Base-by-base conservation (phyloP, 1,140 invertebrate genomes). In the Eriosoma lanigerum region DNA sequence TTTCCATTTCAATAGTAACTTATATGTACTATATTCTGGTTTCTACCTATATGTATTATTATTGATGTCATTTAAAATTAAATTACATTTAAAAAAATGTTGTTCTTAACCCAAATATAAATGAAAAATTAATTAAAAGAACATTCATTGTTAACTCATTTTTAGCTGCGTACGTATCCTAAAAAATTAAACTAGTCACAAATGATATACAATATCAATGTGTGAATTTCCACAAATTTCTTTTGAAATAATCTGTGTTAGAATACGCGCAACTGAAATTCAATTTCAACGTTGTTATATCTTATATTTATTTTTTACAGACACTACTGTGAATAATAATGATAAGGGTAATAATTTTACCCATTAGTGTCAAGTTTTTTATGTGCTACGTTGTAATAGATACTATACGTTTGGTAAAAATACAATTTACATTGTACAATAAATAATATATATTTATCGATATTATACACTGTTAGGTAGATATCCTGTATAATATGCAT, bases 351-450 rank as follows among this genome's bases (percentile, higher is more conserved):
- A n/a, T 21, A 26, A n/a, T 64, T 64, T 64, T n/a, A 68, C 12
- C 38, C 24, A 46, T 68, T 46, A 46, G 64, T 66, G n/a, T 68
- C 38, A 46, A 38, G 8, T 38, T 38, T 4, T 38, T 38, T 8
- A 8, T 38, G 32, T 38, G 21, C 12, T 24, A 58, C 26, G 26
- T 44, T 13, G 38, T 68, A 68, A 68, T n/a, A n/a, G n/a, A n/a
- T 68, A 24, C 21, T 3, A 38, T 68, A 48, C 6, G 21, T 68
- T 48, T 3, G n/a, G 13, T 17, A 21, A 38, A 48, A 68, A 68
- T 26, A 24, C 6, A 68, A 24, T 68, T 68, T 68, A 46, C n/a
- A 68, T 68, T 68, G 24, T 48, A 68, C 44, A 17, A 38, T 38
- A 38, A 68, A 48, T 48, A 68, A 68, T 19, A 24, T 68, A 46